Percentiles rank a stretch among this genome's conserved stretches.
Evolutionary conservation across 2,797 vertebrate species (phyloP).

Genomic region (Garrulus glandarius): DNA sequence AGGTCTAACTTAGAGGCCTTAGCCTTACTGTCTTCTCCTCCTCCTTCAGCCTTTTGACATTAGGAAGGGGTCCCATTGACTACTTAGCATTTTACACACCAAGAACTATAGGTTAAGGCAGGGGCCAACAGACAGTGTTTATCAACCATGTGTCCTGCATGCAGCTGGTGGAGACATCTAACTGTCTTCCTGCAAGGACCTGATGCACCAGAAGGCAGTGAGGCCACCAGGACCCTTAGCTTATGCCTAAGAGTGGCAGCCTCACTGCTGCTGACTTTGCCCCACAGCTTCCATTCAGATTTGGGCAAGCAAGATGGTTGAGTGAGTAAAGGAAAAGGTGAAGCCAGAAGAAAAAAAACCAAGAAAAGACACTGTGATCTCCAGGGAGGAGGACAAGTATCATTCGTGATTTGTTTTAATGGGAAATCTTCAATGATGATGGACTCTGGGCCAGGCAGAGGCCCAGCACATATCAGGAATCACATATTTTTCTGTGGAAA

Average conservation of each 20-base stretch:
- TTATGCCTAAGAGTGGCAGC: neutral
- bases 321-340: neutral
- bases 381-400: neutral
- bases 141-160: rapidly evolving
- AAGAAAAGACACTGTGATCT: neutral
- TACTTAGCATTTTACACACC: neutral
- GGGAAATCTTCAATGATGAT: neutral
- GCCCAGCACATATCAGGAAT: neutral
- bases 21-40: neutral
- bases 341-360: neutral
- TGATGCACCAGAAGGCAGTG: neutral
- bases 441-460: neutral
- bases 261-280: neutral
- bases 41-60: neutral
- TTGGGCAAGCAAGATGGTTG: neutral
- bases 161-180: neutral
- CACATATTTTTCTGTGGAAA: neutral
- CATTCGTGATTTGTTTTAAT: neutral
- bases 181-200: neutral
- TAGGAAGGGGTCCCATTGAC: neutral
- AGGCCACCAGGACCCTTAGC: neutral
- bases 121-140: neutral
- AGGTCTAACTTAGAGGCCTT: neutral
- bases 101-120: neutral
- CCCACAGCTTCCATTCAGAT: neutral